Percentiles rank a stretch among this genome's conserved stretches.
phyloP scores from a whole-genome alignment of 2,888 invertebrate species.

The Carpatolechia fugitivella region DNA sequence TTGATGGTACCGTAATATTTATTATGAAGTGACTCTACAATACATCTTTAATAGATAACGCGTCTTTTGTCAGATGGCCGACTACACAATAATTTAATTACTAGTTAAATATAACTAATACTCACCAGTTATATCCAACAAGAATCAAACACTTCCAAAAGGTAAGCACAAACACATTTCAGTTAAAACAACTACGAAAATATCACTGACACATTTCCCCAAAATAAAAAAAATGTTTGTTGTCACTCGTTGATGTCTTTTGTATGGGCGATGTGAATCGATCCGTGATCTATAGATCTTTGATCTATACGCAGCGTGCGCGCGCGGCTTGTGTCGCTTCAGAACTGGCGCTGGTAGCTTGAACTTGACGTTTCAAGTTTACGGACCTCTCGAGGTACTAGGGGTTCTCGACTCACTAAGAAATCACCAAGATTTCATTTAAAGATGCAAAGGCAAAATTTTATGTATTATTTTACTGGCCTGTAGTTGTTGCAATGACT shows the following conservation, averaged over 20 bases:
- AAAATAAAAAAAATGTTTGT: not conserved
- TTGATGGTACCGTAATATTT: too few species aligned
- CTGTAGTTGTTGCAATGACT: too few species aligned
- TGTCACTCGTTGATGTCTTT: conserved; percentile 31
- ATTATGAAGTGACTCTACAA: too few species aligned
- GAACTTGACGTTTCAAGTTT: conserved; percentile 29
- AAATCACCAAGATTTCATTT: too few species aligned
- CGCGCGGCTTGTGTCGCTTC: conserved; percentile 15
- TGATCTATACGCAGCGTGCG: conserved; percentile 19
- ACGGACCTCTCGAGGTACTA: conserved; percentile 19
- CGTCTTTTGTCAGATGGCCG: too few species aligned
- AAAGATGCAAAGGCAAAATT: too few species aligned
- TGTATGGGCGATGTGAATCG: conserved; percentile 14
- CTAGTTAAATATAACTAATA: not conserved
- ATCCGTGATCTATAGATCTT: conserved; percentile 14
- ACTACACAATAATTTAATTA: too few species aligned
- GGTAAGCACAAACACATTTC: conserved; percentile 12
- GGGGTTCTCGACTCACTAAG: conserved; percentile 2
- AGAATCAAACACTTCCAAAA: conserved; percentile 11
- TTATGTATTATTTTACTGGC: too few species aligned
- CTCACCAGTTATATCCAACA: conserved; percentile 10
- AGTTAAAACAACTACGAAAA: conserved; percentile 17
- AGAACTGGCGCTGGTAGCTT: conserved; percentile 21
- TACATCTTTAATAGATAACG: too few species aligned
- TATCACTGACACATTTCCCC: conserved; percentile 21